A percentile compares a stretch with the other conserved stretches of the same genome.
phyloP scores from a whole-genome alignment of 2,113 vertebrate genomes.

The Trogon surrucura region DNA sequence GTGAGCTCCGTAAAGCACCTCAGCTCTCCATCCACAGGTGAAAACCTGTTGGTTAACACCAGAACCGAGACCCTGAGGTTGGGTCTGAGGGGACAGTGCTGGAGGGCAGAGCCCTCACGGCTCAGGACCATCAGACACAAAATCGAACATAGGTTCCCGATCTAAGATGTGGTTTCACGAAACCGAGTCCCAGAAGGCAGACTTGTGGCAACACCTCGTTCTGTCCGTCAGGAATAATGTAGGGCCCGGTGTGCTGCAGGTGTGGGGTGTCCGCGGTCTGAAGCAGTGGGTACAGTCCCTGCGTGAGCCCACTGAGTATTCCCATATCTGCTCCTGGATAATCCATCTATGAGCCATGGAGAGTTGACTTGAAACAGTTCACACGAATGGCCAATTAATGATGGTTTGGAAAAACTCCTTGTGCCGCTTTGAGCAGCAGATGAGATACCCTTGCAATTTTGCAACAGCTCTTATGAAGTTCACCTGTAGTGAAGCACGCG shows the following conservation, averaged over 20 bases:
- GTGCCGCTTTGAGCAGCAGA: background rate
- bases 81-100: too few species aligned
- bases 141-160: background rate
- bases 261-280: fast-evolving
- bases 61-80: background rate
- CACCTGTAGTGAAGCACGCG: background rate
- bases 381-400: background rate
- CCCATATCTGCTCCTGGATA: background rate
- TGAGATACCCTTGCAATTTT: background rate
- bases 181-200: background rate
- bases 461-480: background rate
- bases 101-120: background rate
- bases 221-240: background rate
- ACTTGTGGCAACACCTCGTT: background rate
- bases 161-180: background rate
- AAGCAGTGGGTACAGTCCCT: background rate
- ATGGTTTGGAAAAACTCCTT: background rate
- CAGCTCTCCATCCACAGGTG: background rate
- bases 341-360: background rate
- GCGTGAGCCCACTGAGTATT: fast-evolving
- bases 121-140: background rate
- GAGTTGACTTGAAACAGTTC: background rate
- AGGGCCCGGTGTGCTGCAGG: background rate
- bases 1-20: background rate
- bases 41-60: background rate